Evolutionary conservation across 2,113 vertebrate genomes (phyloP), one percentile per base, ranked within the genome.

Genomic region (Emydocephalus ijimae): DNA sequence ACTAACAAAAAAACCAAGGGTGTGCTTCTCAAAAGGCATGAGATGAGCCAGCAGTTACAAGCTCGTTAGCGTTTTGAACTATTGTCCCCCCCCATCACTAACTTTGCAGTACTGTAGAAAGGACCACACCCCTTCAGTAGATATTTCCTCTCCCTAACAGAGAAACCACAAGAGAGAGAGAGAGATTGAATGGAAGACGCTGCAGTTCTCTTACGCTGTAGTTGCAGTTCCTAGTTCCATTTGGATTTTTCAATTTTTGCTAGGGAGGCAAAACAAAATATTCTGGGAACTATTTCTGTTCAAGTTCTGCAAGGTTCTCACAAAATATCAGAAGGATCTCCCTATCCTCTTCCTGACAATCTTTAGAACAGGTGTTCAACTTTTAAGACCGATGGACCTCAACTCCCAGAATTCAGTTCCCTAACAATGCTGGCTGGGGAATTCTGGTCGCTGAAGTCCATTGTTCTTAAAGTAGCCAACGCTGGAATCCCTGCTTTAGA

Each of bases 21-120:
- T 43, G 48, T 43, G 50, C 14, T 89, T 89, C 91, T 61, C 87
- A 87, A 89, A 14, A 0, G 0, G 94, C 92, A 94, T 90, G 59
- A 89, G 93, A 34, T 52, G 56, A 88, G 89, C 20, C 0, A 0
- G 7, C 54, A 34, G 88, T 5, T 81, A 48, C 61, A 43, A 88
- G 89, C 93, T 93, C 54, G 3, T 18, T 87, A 24, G 89, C 54
- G 18, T 52, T 1, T 59, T 74, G 94, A 89, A 89, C 92, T 89
- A 26, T 81, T 54, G 1, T 85, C 91, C 81, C 93, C 81, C 48
- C 6, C 48, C 48, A 48, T 5, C 15, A 6, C 50, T 21, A 85
- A 64, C 4, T 3, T 69, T 24, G 57, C 15, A 89, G 92, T 26
- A 8, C 43, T 55, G n/a, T 29, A 74, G 29, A 81, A 74, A 91